Evolutionary conservation across 2,888 invertebrate genomes (phyloP).

Genomic region (Piscicola geometra): DNA sequence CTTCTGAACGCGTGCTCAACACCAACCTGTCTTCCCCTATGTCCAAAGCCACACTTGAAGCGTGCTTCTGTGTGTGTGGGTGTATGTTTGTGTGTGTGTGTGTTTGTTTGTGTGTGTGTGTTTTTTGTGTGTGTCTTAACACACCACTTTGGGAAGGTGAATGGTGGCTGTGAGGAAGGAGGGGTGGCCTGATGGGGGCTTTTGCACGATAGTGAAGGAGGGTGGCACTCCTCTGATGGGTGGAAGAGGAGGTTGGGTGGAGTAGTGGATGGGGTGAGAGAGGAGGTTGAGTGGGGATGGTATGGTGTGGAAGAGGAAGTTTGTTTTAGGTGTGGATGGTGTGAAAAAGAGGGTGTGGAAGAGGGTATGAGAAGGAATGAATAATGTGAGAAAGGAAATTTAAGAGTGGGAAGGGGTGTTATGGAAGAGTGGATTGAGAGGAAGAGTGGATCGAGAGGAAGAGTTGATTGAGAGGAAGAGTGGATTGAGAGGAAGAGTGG

Average conservation of each 20-base stretch:
- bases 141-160: constrained; percentile 54
- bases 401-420: too few species aligned
- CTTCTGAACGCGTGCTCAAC: constrained; percentile 51
- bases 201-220: constrained; percentile 52
- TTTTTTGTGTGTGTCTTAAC: too few species aligned
- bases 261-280: not conserved
- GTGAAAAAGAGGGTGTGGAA: too few species aligned
- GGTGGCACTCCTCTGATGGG: constrained; percentile 45
- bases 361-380: too few species aligned
- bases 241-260: not conserved
- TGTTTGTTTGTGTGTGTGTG: not conserved
- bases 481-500: too few species aligned
- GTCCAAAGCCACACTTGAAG: constrained; percentile 51
- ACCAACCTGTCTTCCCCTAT: constrained; percentile 51
- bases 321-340: too few species aligned
- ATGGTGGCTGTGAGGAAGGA: constrained; percentile 55
- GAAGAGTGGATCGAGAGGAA: too few species aligned
- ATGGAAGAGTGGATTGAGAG: too few species aligned
- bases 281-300: not conserved
- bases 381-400: too few species aligned
- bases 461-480: too few species aligned
- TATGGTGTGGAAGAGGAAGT: not conserved
- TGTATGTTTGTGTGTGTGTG: not conserved
- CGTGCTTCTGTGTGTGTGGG: constrained; percentile 49
- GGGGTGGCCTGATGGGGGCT: constrained; percentile 53